phyloP scores from a whole-genome alignment of 2,797 vertebrate species.

The Ataeniobius toweri region DNA sequence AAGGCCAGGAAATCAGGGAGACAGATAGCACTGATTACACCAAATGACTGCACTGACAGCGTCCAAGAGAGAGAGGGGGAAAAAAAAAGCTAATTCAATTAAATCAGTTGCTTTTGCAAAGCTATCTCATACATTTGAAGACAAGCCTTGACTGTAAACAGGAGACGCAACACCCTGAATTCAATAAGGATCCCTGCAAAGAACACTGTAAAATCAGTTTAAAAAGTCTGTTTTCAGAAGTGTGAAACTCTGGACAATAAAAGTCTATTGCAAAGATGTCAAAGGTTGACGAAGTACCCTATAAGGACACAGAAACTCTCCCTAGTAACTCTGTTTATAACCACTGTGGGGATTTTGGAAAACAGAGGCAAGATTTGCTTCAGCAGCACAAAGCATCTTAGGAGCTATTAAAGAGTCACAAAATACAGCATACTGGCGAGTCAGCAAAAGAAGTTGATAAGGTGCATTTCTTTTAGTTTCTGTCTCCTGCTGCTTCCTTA shows the following conservation, averaged over 20 bases:
- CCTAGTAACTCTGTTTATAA: constrained; percentile 26
- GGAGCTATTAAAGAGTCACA: constrained; percentile 36
- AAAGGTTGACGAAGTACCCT: constrained; percentile 8
- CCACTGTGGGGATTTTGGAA: constrained; percentile 19
- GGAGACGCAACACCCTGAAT: neutral
- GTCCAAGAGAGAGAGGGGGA: constrained; percentile 25
- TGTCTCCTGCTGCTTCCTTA: constrained; percentile 13
- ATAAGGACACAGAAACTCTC: constrained; percentile 19
- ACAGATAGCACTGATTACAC: constrained; percentile 64
- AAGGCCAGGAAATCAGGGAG: constrained; percentile 49
- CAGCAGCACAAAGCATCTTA: constrained; percentile 21
- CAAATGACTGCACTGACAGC: constrained; percentile 38
- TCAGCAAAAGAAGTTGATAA: constrained; percentile 34
- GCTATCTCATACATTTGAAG: constrained; percentile 15
- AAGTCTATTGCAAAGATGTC: neutral
- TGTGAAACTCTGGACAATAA: neutral
- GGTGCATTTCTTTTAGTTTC: constrained; percentile 19
- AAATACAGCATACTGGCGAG: constrained; percentile 24
- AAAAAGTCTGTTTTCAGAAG: neutral
- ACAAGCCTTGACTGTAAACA: neutral
- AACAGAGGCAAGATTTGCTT: constrained; percentile 17
- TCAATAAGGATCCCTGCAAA: neutral
- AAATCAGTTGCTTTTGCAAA: constrained; percentile 37
- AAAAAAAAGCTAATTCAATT: constrained; percentile 55
- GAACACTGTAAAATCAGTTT: neutral